phyloP scores from a whole-genome alignment of 2,797 vertebrate species.

The Babyrousa celebensis region DNA sequence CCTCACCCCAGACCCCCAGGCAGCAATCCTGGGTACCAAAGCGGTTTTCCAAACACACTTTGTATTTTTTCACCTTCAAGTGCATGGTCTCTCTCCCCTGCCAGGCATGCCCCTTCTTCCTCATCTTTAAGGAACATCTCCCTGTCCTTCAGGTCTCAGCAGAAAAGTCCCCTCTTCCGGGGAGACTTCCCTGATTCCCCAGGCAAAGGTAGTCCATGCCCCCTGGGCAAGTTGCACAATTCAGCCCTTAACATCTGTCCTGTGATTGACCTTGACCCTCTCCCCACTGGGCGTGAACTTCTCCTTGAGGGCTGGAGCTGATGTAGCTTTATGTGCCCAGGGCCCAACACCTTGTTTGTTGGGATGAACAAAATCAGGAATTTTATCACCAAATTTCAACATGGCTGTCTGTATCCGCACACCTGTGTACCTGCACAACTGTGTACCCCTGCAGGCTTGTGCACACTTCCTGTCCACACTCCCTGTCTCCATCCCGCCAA shows the following conservation, averaged over 20 bases:
- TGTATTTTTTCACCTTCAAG: neutral
- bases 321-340: neutral
- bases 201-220: neutral
- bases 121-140: neutral
- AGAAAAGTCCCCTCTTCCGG: slow-evolving; percentile 14
- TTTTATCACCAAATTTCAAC: slow-evolving; percentile 7
- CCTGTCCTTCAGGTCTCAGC: neutral
- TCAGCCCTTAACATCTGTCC: neutral
- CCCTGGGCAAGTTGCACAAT: neutral
- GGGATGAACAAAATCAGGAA: neutral
- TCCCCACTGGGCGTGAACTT: neutral
- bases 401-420: neutral
- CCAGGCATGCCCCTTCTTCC: neutral
- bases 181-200: neutral
- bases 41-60: neutral
- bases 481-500: neutral
- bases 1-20: neutral
- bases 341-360: neutral
- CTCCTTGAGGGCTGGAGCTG: neutral
- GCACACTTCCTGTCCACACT: neutral
- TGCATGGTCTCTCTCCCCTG: neutral
- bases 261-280: fast-evolving
- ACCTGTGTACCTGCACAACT: neutral
- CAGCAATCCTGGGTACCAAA: neutral
- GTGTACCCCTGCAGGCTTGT: neutral